Evolutionary conservation across 2,888 invertebrate species (phyloP).

Genomic region (Deilephila elpenor): DNA sequence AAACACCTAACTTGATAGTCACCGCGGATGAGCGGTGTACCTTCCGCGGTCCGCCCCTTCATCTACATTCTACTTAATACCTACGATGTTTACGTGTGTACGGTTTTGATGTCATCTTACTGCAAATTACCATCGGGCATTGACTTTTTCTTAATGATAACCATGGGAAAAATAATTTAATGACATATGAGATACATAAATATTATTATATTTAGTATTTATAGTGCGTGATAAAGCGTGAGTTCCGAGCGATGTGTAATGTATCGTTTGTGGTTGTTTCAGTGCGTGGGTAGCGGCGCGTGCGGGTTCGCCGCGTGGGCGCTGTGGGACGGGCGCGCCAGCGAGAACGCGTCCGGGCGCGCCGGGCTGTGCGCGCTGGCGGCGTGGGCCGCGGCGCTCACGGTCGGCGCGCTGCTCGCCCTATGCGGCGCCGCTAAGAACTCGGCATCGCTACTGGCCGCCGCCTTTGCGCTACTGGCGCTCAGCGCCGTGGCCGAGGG

Average conservation of each 20-base stretch:
- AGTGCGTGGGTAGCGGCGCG: constrained; percentile 66
- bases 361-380: constrained; percentile 68
- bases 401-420: constrained; percentile 63
- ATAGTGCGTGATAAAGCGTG: no score
- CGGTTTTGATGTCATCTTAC: no score
- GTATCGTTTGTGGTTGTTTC: constrained; percentile 34
- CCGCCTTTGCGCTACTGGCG: constrained; percentile 69
- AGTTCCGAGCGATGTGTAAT: neutral
- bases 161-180: no score
- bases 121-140: no score
- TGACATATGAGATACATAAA: no score
- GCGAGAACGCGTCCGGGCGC: constrained; percentile 62
- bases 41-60: no score
- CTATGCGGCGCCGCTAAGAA: constrained; percentile 60
- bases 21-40: neutral
- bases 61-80: no score
- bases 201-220: no score
- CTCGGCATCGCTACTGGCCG: constrained; percentile 67
- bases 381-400: constrained; percentile 67
- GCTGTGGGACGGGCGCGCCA: constrained; percentile 69
- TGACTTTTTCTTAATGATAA: no score
- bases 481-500: constrained; percentile 71
- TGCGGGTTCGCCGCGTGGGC: constrained; percentile 72
- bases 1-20: constrained; percentile 12
- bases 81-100: no score